phyloP scores from a whole-genome alignment of 1,140 invertebrate genomes.

The Cydia strobilella region DNA sequence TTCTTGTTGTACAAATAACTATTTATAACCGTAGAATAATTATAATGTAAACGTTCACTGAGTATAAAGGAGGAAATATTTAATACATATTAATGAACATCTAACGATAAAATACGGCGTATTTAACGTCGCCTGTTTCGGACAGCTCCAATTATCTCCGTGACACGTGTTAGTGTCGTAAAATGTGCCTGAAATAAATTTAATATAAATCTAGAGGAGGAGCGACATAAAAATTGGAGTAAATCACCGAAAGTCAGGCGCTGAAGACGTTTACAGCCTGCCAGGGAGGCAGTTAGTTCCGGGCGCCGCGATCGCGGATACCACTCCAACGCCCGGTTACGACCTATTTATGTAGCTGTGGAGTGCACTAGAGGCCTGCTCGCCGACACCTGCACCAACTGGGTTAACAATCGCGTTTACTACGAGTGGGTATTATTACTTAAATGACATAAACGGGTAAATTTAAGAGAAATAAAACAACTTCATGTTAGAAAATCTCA shows the following conservation, averaged over 20 bases:
- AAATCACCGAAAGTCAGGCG: constrained; percentile 77
- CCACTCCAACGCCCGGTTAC: constrained; percentile 62
- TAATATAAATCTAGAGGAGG: constrained; percentile 72
- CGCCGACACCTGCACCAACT: constrained; percentile 27
- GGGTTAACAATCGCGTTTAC: constrained; percentile 15
- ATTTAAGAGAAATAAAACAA: not conserved
- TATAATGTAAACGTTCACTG: too few relatives aligned
- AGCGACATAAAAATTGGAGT: constrained; percentile 75
- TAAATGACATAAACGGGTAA: not conserved
- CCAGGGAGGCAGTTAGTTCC: constrained; percentile 66
- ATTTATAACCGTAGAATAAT: too few relatives aligned
- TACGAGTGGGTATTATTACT: not conserved
- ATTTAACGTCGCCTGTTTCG: constrained; percentile 17
- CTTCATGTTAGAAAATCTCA: too few relatives aligned
- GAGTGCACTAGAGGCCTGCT: constrained; percentile 37
- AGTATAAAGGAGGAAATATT: not conserved
- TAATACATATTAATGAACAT: not conserved
- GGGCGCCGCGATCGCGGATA: constrained; percentile 51
- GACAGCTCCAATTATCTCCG: constrained; percentile 47
- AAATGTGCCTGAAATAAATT: constrained; percentile 71
- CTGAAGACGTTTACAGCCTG: constrained; percentile 73
- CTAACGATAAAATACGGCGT: not conserved
- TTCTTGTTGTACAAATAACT: too few relatives aligned
- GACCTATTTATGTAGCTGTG: constrained; percentile 55
- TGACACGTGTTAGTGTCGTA: constrained; percentile 64